These are phyloP conservation scores for Xestia xanthographa DNA, from an alignment of 2,888 invertebrate species.

Conservation along the genomic window DNA sequence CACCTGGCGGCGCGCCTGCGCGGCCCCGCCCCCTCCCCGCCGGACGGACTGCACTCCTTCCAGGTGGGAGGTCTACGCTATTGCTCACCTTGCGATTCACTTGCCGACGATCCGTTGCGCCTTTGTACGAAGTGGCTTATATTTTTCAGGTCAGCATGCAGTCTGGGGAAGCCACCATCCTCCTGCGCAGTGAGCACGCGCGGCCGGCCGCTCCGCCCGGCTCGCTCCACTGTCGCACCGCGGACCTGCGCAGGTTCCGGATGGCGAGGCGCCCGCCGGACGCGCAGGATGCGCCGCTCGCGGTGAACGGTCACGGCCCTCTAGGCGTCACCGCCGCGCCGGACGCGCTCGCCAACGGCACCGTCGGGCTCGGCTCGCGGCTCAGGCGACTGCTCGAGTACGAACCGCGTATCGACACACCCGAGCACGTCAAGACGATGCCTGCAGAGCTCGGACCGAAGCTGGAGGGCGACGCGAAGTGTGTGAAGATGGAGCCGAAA, in stretches of 20 bases:
- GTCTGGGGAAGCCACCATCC: constrained; percentile 81
- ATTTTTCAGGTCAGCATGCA: constrained; percentile 76
- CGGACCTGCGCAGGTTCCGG: constrained; percentile 69
- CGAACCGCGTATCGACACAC: constrained; percentile 57
- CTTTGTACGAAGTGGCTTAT: background rate
- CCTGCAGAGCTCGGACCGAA: constrained; percentile 39
- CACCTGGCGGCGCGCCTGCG: constrained; percentile 80
- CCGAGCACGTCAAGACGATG: constrained; percentile 29
- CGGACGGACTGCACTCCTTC: constrained; percentile 66
- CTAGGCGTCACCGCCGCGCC: constrained; percentile 21
- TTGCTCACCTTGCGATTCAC: background rate
- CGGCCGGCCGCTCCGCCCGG: constrained; percentile 64
- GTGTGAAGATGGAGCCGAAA: constrained; percentile 42
- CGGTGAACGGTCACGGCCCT: constrained; percentile 43
- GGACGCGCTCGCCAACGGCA: constrained; percentile 47
- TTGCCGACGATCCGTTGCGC: background rate
- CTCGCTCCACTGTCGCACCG: constrained; percentile 52
- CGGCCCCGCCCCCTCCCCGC: constrained; percentile 63
- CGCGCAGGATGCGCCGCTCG: constrained; percentile 55
- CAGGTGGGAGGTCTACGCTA: constrained; percentile 64
- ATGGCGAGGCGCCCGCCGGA: constrained; percentile 59
- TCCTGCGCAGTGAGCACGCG: constrained; percentile 82
- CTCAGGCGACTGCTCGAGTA: constrained; percentile 73
- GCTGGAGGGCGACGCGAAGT: constrained; percentile 40
- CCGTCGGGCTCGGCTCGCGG: constrained; percentile 63